Evolutionary conservation across 1,140 invertebrate species (phyloP), one percentile per base, ranked within the genome.

Genomic region (Procambarus virginalis): DNA sequence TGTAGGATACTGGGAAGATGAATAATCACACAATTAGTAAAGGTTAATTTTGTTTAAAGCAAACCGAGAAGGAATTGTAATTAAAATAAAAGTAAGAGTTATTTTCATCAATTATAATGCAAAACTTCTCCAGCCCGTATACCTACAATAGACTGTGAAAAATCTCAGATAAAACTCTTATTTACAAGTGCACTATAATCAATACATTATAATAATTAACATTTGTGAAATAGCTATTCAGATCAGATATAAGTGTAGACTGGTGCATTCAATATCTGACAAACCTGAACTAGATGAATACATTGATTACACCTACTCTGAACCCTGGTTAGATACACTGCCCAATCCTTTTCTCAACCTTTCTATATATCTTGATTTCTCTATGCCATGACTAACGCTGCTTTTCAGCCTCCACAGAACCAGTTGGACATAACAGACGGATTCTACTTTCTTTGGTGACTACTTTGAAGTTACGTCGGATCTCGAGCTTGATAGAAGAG

Each of bases 401-500:
- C 46, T 68, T 49, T 60, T 73, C 45, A 73, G 64, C 64, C 64
- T 73, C 68, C 49, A 46, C 14, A 55, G 49, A 58, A 20, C 55
- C 78, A 17, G 78, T 58, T 80, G 78, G 78, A 55, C 49, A 46
- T n/a, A 20, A 80, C 78, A 51, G 49, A 58, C 22, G 78, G 78
- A 80, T 58, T 80, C 78, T 34, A 58, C 49, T 46, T 80, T 12
- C 78, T 80, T 22, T 51, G 78, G 78, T 46, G 55, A 73, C 10
- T 73, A 14, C 64, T 73, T 45, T 34, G 46, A 45, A 90, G 85
- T 89, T 91, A 92, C 64, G 90, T 93, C 49, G 93, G 94, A 91
- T 99, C 98, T 94, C 98, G 96, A 68, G 98, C 99, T 94, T 99
- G 99, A 95, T 99, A 99, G 95, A 99, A 99, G 92, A 99, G 95